Conservation (phyloP, 2,113 vertebrate genomes). For the Cnemophilus loriae region DNA sequence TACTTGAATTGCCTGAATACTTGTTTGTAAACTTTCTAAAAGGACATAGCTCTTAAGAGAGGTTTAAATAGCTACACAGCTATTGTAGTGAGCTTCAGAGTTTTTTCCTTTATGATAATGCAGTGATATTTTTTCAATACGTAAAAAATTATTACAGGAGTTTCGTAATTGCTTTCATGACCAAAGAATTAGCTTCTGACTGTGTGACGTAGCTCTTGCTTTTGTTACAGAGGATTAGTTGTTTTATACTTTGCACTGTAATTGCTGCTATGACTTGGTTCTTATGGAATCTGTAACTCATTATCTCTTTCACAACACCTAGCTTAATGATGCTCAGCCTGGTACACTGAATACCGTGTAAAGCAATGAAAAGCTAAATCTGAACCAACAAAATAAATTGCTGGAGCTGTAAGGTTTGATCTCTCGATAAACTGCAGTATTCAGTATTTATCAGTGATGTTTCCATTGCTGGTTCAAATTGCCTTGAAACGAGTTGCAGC, state of each 20-base stretch:
- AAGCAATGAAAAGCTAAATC: neutral
- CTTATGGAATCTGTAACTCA: neutral
- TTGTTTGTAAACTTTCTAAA: constrained; percentile 1
- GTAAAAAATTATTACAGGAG: neutral
- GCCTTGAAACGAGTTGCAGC: neutral
- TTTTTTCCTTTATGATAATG: neutral
- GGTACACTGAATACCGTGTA: neutral
- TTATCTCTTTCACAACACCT: neutral
- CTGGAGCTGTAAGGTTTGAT: neutral
- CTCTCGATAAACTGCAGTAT: neutral
- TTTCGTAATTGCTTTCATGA: neutral
- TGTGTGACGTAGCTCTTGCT: neutral
- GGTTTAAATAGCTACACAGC: neutral
- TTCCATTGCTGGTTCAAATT: neutral
- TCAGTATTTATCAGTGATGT: neutral
- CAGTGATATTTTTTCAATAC: neutral
- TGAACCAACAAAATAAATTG: neutral
- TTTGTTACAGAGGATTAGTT: neutral
- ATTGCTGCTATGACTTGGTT: neutral
- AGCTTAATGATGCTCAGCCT: neutral
- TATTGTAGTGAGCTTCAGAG: neutral
- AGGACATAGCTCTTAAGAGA: neutral
- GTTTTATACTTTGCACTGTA: neutral
- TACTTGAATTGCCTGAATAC: neutral
- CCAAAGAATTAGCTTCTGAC: neutral